phyloP scores from a whole-genome alignment of 2,113 vertebrate genomes.

The Hippocampus barbouri region DNA sequence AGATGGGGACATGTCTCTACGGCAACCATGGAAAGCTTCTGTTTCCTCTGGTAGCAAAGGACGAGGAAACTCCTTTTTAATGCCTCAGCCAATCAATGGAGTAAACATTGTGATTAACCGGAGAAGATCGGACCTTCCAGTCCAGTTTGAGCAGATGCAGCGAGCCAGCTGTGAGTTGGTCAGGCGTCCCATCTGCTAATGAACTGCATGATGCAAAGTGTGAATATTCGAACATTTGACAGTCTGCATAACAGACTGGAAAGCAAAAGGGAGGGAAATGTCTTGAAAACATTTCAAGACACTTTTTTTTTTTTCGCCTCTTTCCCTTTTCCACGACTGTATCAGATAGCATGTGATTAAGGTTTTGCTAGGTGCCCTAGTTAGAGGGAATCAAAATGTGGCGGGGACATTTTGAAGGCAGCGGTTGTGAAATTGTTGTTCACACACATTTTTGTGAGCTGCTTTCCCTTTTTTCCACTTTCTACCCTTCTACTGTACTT shows the following conservation, averaged over 20 bases:
- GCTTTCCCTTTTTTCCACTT: background rate
- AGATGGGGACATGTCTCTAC: conserved; percentile 67
- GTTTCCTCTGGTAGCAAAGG: conserved; percentile 71
- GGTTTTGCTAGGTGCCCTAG: conserved; percentile 44
- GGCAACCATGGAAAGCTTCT: conserved; percentile 69
- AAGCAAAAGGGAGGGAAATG: conserved; percentile 1
- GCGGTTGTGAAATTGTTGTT: conserved; percentile 62
- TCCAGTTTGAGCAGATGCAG: conserved; percentile 33
- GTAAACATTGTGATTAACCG: conserved; percentile 44
- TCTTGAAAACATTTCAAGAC: conserved; percentile 12
- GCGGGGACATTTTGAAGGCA: conserved; percentile 43
- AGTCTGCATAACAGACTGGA: conserved; percentile 23
- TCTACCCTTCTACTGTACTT: conserved; percentile 5
- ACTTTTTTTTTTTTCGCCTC: conserved; percentile 3
- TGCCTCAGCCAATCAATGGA: conserved; percentile 55
- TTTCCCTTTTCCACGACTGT: conserved; percentile 45
- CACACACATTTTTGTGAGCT: conserved; percentile 29
- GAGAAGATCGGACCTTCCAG: conserved; percentile 51
- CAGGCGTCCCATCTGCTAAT: conserved; percentile 52
- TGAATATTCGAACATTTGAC: conserved; percentile 43
- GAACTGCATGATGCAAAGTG: conserved; percentile 51
- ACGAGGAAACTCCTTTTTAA: conserved; percentile 49
- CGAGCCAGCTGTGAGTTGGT: conserved; percentile 26
- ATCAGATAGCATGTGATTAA: conserved; percentile 61
- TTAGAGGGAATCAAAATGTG: conserved; percentile 47